These are phyloP conservation scores for Pteromalus puparum DNA, from an alignment of 1,140 invertebrate species.

Conservation along the genomic window DNA sequence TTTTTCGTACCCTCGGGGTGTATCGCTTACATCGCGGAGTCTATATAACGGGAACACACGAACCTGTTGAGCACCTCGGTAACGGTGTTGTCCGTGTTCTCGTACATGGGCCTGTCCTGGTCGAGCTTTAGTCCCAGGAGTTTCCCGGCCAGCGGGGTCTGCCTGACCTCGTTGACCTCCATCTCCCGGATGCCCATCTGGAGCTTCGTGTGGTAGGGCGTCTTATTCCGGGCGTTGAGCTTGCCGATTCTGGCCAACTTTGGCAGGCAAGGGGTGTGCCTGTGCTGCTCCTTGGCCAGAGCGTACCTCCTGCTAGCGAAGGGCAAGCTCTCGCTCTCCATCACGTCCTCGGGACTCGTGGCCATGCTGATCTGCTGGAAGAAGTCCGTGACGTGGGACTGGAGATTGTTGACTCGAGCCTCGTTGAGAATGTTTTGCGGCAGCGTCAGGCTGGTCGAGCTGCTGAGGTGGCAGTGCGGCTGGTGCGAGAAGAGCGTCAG, in stretches of 20 bases:
- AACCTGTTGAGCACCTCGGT: slow-evolving; percentile 68
- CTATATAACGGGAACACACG: background rate
- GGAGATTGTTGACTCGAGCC: slow-evolving; percentile 68
- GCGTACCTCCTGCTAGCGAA: slow-evolving; percentile 39
- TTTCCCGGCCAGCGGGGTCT: slow-evolving; percentile 68
- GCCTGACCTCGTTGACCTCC: slow-evolving; percentile 52
- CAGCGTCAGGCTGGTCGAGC: slow-evolving; percentile 55
- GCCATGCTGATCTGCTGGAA: slow-evolving; percentile 76
- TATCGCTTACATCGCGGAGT: background rate
- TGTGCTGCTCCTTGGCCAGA: background rate
- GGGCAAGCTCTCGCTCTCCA: slow-evolving; percentile 70
- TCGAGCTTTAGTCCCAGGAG: slow-evolving; percentile 67
- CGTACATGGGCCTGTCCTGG: slow-evolving; percentile 67
- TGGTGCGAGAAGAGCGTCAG: slow-evolving; percentile 61
- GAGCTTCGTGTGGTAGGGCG: slow-evolving; percentile 67
- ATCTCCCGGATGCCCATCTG: slow-evolving; percentile 49
- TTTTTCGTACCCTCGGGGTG: too few relatives aligned
- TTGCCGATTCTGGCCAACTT: slow-evolving; percentile 69
- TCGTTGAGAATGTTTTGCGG: slow-evolving; percentile 69
- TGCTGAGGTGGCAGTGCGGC: slow-evolving; percentile 32
- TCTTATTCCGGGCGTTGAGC: slow-evolving; percentile 65
- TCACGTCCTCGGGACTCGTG: slow-evolving; percentile 74
- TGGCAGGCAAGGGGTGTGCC: slow-evolving; percentile 55
- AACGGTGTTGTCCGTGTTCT: slow-evolving; percentile 70
- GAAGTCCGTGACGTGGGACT: slow-evolving; percentile 75